Conservation (phyloP, 1,140 invertebrate species). For the Pantala flavescens region DNA sequence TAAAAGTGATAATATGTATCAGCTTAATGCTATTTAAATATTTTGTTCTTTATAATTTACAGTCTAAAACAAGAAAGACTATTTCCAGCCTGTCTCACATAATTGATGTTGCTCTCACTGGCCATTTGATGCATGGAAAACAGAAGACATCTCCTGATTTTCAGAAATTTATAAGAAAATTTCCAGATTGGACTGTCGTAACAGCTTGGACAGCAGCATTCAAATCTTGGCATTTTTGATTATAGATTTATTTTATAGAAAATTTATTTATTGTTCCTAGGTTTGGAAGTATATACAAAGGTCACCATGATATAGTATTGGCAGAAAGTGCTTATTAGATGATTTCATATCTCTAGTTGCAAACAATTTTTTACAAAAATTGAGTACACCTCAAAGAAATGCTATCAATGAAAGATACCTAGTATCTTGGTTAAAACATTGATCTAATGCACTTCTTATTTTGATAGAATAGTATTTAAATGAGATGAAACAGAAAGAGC, state of each 20-base stretch:
- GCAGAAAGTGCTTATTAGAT: conserved; percentile 2
- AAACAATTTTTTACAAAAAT: too few species aligned
- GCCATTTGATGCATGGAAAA: conserved; percentile 51
- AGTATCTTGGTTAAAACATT: too few species aligned
- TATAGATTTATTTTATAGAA: conserved; percentile 27
- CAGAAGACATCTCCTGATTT: conserved; percentile 43
- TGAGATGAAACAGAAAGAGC: too few species aligned
- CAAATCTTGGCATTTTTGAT: conserved; percentile 43
- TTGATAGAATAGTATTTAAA: too few species aligned
- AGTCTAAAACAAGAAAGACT: neutral
- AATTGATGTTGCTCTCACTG: conserved; percentile 47
- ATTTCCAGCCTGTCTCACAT: conserved; percentile 27
- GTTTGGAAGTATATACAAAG: too few species aligned
- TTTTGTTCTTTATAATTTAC: conserved; percentile 6
- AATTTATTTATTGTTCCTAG: conserved; percentile 23
- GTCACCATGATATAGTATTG: neutral
- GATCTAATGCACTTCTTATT: too few species aligned
- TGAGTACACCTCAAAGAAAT: too few species aligned
- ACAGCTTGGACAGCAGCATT: conserved; percentile 49
- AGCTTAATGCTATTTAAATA: too few species aligned
- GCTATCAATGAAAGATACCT: too few species aligned
- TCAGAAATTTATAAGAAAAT: conserved; percentile 41
- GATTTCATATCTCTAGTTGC: neutral
- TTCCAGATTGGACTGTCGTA: conserved; percentile 48
- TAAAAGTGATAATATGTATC: too few species aligned